Percentiles rank a stretch among this genome's conserved stretches.
Evolutionary conservation across 2,113 vertebrate genomes (phyloP).

Genomic region (Ivindomyrus marchei): DNA sequence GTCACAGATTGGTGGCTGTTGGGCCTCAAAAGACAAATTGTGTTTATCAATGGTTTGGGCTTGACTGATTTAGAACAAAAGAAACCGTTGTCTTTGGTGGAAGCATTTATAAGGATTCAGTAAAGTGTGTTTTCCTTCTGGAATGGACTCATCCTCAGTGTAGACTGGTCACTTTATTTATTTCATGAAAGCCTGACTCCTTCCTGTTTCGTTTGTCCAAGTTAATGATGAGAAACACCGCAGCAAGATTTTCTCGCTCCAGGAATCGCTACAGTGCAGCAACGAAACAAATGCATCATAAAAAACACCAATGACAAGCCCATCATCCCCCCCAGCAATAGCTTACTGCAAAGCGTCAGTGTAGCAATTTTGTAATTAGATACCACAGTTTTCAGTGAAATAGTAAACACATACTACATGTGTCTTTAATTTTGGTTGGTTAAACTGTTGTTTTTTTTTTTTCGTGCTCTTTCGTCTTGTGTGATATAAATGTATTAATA

Average conservation of each 20-base stretch:
- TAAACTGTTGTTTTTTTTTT: not conserved
- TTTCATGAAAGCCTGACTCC: not conserved
- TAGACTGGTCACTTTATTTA: not conserved
- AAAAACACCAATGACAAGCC: not conserved
- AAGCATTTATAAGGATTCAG: not conserved
- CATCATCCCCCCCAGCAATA: not conserved
- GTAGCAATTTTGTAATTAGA: not conserved
- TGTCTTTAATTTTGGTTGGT: not conserved
- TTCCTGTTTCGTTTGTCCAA: not conserved
- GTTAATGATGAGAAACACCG: not conserved
- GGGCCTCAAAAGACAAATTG: not conserved
- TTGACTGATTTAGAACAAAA: slow-evolving; percentile 1
- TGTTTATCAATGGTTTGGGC: not conserved
- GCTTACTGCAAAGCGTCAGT: not conserved
- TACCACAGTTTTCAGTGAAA: not conserved
- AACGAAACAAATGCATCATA: not conserved
- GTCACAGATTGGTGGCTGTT: not conserved
- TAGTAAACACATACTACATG: not conserved
- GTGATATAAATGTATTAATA: not conserved
- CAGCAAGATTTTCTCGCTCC: not conserved
- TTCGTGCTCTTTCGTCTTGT: not conserved
- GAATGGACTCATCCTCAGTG: not conserved
- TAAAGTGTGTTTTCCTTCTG: not conserved
- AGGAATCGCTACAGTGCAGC: not conserved
- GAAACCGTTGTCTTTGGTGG: not conserved